These are phyloP conservation scores for Trissolcus japonicus DNA, from an alignment of 2,888 invertebrate genomes.

Conservation along the genomic window DNA sequence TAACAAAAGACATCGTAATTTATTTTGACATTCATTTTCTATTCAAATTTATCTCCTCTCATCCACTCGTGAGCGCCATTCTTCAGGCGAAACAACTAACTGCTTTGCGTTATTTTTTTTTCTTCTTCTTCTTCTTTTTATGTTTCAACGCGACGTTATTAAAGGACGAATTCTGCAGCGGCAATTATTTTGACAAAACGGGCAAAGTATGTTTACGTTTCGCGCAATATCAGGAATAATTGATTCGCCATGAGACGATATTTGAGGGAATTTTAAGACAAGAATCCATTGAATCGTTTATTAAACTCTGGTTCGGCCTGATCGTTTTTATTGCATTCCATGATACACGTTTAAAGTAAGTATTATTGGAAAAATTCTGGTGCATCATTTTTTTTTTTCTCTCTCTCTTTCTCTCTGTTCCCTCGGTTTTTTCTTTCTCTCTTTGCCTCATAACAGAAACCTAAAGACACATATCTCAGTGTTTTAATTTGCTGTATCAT, in stretches of 20 bases:
- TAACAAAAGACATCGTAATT: background rate
- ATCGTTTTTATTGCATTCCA: conserved; percentile 54
- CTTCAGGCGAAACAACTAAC: background rate
- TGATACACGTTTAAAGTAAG: conserved; percentile 53
- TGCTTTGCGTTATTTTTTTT: no score
- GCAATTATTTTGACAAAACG: background rate
- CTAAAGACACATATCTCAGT: no score
- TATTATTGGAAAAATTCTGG: conserved; percentile 57
- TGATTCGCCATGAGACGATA: conserved; percentile 27
- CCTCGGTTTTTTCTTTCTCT: no score
- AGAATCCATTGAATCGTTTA: conserved; percentile 55
- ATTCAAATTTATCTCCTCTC: no score
- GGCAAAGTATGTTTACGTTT: no score
- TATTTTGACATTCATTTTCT: background rate
- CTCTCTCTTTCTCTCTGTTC: no score
- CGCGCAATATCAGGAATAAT: conserved; percentile 10
- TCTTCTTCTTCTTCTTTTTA: no score
- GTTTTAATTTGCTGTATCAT: no score
- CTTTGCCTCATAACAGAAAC: no score
- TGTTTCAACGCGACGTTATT: no score
- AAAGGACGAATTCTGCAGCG: background rate
- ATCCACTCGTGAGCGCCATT: no score
- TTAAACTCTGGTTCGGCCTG: conserved; percentile 39
- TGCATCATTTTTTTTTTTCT: conserved; percentile 10
- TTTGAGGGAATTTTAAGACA: conserved; percentile 49